phyloP scores from a whole-genome alignment of 2,113 vertebrate genomes.

The Plecotus auritus region DNA sequence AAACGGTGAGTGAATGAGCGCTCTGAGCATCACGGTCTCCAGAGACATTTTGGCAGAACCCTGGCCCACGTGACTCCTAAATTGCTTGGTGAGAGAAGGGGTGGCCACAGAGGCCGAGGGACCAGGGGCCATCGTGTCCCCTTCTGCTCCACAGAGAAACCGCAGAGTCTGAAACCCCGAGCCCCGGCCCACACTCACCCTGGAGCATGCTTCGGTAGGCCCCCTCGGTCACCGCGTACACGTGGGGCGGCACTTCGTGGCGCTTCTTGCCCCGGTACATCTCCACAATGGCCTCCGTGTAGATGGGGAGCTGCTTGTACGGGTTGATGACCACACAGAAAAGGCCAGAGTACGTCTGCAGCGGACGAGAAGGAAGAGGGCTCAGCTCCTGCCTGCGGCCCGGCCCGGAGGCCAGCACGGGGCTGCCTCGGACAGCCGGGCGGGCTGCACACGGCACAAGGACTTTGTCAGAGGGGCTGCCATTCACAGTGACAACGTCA shows the following conservation, averaged over 20 bases:
- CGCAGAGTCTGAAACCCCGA: background rate
- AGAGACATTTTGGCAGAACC: background rate
- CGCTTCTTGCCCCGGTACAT: conserved; percentile 95
- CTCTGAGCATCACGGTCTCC: background rate
- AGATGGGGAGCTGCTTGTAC: conserved; percentile 93
- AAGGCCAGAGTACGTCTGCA: conserved; percentile 92
- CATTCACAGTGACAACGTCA: fast-evolving
- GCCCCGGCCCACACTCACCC: conserved; percentile 78
- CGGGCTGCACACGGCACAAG: background rate
- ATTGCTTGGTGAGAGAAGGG: too few species aligned
- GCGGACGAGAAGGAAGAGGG: background rate
- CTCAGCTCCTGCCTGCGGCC: background rate
- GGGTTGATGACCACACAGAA: conserved; percentile 96
- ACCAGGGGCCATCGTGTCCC: too few species aligned
- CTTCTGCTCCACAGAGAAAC: background rate
- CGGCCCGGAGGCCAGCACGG: background rate
- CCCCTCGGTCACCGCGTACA: conserved; percentile 93
- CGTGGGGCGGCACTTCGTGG: conserved; percentile 93
- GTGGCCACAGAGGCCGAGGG: background rate
- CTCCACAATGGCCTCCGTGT: conserved; percentile 93
- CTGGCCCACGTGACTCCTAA: background rate
- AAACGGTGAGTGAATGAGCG: background rate
- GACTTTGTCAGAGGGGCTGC: background rate
- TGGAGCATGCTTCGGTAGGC: conserved; percentile 96
- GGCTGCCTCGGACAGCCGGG: fast-evolving